These are phyloP conservation scores for Montipora capricornis DNA, from an alignment of 64 coral and sea anemone genomes.

Conservation along the genomic window DNA sequence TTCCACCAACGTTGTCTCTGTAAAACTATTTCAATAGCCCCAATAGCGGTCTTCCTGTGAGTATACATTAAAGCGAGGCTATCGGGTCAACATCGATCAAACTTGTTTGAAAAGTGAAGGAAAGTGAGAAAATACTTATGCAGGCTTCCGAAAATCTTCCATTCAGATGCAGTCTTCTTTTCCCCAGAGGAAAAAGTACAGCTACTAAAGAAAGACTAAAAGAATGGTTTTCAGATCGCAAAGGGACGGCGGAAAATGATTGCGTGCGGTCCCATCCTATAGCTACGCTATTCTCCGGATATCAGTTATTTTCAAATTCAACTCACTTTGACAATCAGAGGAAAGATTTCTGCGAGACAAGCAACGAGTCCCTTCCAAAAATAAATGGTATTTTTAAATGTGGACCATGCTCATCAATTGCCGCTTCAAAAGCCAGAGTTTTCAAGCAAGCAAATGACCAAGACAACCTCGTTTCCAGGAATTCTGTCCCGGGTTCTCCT, in stretches of 20 bases:
- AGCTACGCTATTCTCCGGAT: too few relatives aligned
- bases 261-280: too few relatives aligned
- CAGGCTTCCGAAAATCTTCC: not conserved
- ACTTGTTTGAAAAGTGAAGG: not conserved
- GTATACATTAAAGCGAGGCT: conserved; percentile 58
- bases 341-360: too few relatives aligned
- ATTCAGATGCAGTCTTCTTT: conserved; percentile 50
- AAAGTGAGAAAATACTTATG: not conserved
- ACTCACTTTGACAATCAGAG: too few relatives aligned
- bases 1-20: too few relatives aligned
- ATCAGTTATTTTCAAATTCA: too few relatives aligned
- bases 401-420: too few relatives aligned
- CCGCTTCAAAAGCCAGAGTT: too few relatives aligned
- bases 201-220: conserved; percentile 59
- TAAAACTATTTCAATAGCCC: too few relatives aligned
- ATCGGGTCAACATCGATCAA: conserved; percentile 20
- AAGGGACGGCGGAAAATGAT: conserved; percentile 58
- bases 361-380: too few relatives aligned
- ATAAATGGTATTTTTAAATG: not conserved
- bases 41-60: not conserved
- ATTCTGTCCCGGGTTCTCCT: too few relatives aligned
- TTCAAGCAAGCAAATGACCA: not conserved
- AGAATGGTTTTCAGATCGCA: conserved; percentile 66
- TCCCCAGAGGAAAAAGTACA: conserved; percentile 64
- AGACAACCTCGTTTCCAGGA: too few relatives aligned